Evolutionary conservation across 2,113 vertebrate species (phyloP), one percentile per base, ranked within the genome.

Genomic region (Apaloderma vittatum): DNA sequence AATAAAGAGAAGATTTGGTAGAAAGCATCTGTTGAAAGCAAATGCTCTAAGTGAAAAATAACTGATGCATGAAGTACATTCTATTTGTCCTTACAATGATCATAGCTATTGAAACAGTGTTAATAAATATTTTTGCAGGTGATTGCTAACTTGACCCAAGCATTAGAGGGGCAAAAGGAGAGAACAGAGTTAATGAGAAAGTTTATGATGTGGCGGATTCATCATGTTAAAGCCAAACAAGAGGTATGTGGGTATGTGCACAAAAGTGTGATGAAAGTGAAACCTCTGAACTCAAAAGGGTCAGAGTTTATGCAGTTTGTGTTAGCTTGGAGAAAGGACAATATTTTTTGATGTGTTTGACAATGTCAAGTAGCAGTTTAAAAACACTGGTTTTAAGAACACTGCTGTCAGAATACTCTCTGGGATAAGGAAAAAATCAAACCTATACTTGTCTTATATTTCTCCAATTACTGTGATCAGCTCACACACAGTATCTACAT

Each of bases 181-280:
- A 99, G 98, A 92, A 92, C 95, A 93, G 99, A 99, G 93, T 93
- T 99, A 96, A 99, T 99, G 99, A 99, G 96, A 90, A 98, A 87
- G 30, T 99, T 99, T 97, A 98, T 98, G 3, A 97, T 98, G 61
- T 99, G 99, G 99, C 98, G 98, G 91, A 95, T 99, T 91, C 97
- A 98, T 83, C 98, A 98, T 19, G 80, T 97, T 43, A 98, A 98
- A 89, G 96, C 97, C 86, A 99, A 98, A 97, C 98, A 99, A 88
- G 98, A 99, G 97, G 99, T 99, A 98, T 91, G 97, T 96, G 36
- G 97, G 99, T 99, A 98, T 91, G 97, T 96, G 36, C 24, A 2
- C 57, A 71, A 45, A 72, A 72, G 32, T 62, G 30, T 11, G 3
- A 23, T 72, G 34, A 46, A 75, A 68, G 66, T 23, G 5, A 95